Base-by-base conservation (phyloP, 2,888 invertebrate genomes). In the Phortica okadai region DNA sequence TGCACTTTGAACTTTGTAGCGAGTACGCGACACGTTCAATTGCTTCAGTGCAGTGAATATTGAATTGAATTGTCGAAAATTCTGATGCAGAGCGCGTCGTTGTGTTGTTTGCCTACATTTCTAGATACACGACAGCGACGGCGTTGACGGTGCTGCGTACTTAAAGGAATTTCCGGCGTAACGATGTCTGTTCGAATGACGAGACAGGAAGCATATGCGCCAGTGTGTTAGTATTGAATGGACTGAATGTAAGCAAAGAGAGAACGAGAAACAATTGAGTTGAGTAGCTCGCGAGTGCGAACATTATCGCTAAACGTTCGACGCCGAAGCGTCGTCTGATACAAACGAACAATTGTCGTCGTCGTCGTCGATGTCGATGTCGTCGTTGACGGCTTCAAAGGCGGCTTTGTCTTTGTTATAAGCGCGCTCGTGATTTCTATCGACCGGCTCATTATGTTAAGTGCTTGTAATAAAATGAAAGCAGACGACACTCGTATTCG, bases 371-470 rank as follows among this genome's bases (percentile, higher is more conserved):
- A 5, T 2, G 59, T 16, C 59, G n/a, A 8, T 59, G 33, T 33
- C 33, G 59, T 59, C 59, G 16, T 8, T 16, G 59, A 59, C 14
- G 59, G n/a, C 59, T 59, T 59, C 21, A 21, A 16, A n/a, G n/a
- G 21, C 21, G 66, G 66, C 66, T 66, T 66, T 66, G 66, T 66
- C 66, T 62, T 62, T 62, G 50, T 11, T 14, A 14, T 2, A 11
- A 8, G 50, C 14, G 8, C 8, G 50, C 50, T 86, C 84, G 86
- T 85, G 86, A 86, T 87, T 82, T 83, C 50, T 85, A 86, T 86
- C 87, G 78, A 76, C 80, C 79, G 75, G 81, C 87, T 87, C 85
- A 86, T 86, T 86, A 86, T 86, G 87, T 83, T 86, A 87, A 86
- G 85, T 87, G 82, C 83, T 80, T 81, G 87, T 87, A 86, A 86